phyloP scores from a whole-genome alignment of 2,113 vertebrate genomes.

The Phrynocephalus versicolor region DNA sequence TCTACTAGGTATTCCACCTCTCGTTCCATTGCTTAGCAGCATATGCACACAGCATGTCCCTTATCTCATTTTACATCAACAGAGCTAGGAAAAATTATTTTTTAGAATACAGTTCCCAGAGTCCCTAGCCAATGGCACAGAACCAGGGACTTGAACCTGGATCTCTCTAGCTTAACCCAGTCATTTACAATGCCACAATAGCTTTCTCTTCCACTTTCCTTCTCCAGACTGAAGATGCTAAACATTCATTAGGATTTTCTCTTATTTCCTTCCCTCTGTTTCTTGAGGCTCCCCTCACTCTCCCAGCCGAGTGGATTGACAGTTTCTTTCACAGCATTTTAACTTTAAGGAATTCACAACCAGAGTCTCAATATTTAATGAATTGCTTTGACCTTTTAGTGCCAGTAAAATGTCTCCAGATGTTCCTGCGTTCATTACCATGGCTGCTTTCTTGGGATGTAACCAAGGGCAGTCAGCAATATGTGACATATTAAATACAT shows the following conservation, averaged over 20 bases:
- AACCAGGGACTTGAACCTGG: too few species aligned
- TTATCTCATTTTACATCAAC: too few species aligned
- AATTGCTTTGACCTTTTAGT: constrained; percentile 56
- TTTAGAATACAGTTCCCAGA: too few species aligned
- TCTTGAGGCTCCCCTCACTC: fast-evolving
- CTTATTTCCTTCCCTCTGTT: fast-evolving
- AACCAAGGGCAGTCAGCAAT: constrained; percentile 50
- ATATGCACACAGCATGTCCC: too few species aligned
- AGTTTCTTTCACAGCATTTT: not conserved
- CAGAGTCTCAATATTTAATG: constrained; percentile 42
- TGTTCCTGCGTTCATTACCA: constrained; percentile 57
- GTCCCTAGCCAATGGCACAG: not conserved
- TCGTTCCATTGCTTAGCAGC: too few species aligned
- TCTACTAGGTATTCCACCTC: fast-evolving
- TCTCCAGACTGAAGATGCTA: not conserved
- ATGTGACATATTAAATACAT: constrained; percentile 58
- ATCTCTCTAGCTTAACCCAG: not conserved
- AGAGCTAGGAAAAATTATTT: too few species aligned
- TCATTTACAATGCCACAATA: not conserved
- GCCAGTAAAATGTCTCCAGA: constrained; percentile 56
- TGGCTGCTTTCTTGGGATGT: constrained; percentile 59
- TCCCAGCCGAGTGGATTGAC: not conserved
- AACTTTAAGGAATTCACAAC: not conserved
- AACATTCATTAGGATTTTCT: fast-evolving
- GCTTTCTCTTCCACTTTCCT: not conserved